These are phyloP conservation scores for Ceratina japonica DNA, from an alignment of 1,140 invertebrate genomes.

Conservation along the genomic window DNA sequence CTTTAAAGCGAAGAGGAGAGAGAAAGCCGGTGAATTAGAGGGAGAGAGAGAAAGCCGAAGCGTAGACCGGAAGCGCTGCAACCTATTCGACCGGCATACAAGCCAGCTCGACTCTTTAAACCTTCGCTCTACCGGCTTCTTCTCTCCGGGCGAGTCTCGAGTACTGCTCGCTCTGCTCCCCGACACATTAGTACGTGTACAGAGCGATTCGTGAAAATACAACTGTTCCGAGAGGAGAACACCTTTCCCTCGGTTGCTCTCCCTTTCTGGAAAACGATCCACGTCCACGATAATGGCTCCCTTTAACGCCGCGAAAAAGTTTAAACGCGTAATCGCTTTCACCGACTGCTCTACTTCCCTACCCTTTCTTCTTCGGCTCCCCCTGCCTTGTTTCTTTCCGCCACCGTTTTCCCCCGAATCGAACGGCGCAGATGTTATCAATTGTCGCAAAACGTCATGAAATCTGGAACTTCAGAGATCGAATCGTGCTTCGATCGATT, in stretches of 20 bases:
- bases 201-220: constrained; percentile 21
- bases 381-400: background rate
- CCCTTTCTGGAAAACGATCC: constrained; percentile 4
- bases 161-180: background rate
- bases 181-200: constrained; percentile 38
- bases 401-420: background rate
- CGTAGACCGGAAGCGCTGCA: background rate
- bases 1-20: background rate
- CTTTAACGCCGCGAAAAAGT: constrained; percentile 15
- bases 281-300: constrained; percentile 27
- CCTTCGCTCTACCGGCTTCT: constrained; percentile 34
- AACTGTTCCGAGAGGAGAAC: background rate
- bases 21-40: constrained; percentile 15
- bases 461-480: background rate
- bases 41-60: background rate
- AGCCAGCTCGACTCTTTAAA: constrained; percentile 40
- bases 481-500: no score
- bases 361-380: no score
- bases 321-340: constrained; percentile 25
- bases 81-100: constrained; percentile 33
- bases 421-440: background rate
- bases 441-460: no score
- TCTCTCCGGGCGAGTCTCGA: constrained; percentile 1
- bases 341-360: background rate
- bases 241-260: background rate